Conservation (phyloP, 1,140 invertebrate genomes). For the Catajapyx aquilonaris region DNA sequence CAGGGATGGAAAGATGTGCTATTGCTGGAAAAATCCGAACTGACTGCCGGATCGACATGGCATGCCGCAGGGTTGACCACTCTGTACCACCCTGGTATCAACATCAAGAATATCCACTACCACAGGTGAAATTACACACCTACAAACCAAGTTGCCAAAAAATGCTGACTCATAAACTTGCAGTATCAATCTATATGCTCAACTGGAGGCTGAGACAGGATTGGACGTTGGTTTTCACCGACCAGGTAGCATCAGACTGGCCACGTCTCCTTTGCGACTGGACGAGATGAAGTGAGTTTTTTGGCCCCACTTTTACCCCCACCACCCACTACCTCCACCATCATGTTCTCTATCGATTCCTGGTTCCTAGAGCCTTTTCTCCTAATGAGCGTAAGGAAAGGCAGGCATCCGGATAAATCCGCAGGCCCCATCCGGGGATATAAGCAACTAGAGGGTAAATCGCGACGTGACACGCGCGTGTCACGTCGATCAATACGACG, state of each 20-base stretch:
- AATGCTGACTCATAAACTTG: too few species aligned
- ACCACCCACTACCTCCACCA: too few species aligned
- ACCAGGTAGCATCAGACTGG: slow-evolving; percentile 18
- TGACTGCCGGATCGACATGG: slow-evolving; percentile 24
- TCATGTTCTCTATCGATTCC: too few species aligned
- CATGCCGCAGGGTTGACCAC: slow-evolving; percentile 21
- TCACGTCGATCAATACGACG: too few species aligned
- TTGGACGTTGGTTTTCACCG: slow-evolving; percentile 18
- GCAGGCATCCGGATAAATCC: too few species aligned
- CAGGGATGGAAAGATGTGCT: slow-evolving; percentile 17
- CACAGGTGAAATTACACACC: slow-evolving; percentile 12
- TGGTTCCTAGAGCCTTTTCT: too few species aligned
- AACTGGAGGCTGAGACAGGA: slow-evolving; percentile 18
- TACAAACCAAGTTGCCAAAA: not conserved
- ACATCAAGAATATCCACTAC: slow-evolving; percentile 20
- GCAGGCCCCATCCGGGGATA: too few species aligned
- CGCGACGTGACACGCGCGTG: too few species aligned
- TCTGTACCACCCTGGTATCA: slow-evolving; percentile 19
- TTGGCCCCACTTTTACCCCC: too few species aligned
- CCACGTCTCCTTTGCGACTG: slow-evolving; percentile 14
- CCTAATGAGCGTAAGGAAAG: too few species aligned
- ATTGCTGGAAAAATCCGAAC: slow-evolving; percentile 21
- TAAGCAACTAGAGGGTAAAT: too few species aligned
- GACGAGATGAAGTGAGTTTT: slow-evolving; percentile 18
- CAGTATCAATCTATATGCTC: slow-evolving; percentile 18